Base-by-base conservation (phyloP, 2,113 vertebrate genomes). In the Aleadryas rufinucha region DNA sequence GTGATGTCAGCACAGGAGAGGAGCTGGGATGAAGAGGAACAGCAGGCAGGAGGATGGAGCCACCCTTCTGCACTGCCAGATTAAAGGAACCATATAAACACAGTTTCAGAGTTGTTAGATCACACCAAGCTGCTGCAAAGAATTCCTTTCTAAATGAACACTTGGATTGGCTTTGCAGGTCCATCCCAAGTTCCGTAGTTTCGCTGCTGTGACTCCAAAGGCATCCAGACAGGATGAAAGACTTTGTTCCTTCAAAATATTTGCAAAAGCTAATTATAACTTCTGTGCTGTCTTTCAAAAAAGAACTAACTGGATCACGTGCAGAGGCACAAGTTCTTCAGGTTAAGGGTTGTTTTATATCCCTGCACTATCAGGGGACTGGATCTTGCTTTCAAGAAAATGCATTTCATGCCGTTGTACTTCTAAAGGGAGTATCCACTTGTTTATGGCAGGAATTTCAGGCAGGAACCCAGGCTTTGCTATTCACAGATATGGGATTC, bases 331-430 rank as follows among this genome's bases (percentile, higher is more conserved):
- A 71, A 69, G 84, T 94, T 96, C 93, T 75, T 84, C 93, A 84
- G 77, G 89, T 78, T 87, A 49, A 61, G 52, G 85, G 37, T 10
- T 13, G 4, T 9, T 91, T 89, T 75, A 37, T 44, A 49, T 18
- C 72, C 70, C 53, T 47, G 14, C 57, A 5, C 74, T 69, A 87
- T 71, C 87, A 41, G 47, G 42, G 52, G 19, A 59, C 69, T 72
- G 81, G 65, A 85, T 91, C 87, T 95, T 33, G 57, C 84, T 87
- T 84, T 87, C 87, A 87, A 84, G 89, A 59, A 90, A 92, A 87
- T 4, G 33, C 47, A 52, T 87, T 93, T 84, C 28, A 19, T 53
- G 44, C 49, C 69, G 15, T 14, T 64, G 12, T 12, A 10, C 31
- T 71, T 63, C 42, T 49, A 19, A 75, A 63, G 44, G 56, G 65